Conservation (phyloP, 2,797 vertebrate genomes). For the Hippocampus kuda region DNA sequence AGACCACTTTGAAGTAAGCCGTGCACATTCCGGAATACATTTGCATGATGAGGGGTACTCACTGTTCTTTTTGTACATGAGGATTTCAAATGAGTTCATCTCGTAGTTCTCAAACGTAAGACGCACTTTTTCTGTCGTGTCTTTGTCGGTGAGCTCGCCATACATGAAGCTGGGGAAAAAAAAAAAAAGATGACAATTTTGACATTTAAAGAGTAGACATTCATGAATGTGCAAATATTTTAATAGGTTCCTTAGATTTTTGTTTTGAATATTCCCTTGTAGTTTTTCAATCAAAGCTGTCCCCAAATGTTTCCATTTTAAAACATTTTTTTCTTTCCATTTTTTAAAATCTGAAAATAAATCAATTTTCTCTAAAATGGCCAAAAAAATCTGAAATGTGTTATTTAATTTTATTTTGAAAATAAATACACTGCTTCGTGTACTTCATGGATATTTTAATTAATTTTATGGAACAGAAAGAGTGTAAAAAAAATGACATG, state of each 20-base stretch:
- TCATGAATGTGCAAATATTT: neutral
- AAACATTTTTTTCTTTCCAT: neutral
- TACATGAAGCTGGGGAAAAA: slow-evolving; percentile 91
- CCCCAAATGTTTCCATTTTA: neutral
- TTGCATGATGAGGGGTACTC: slow-evolving; percentile 69
- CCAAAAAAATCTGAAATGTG: no score
- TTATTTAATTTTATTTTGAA: no score
- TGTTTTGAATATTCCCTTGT: neutral
- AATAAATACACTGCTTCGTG: no score
- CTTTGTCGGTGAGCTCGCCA: slow-evolving; percentile 97
- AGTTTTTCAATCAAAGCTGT: neutral
- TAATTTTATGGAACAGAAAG: no score
- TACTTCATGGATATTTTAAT: no score
- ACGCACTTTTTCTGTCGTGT: slow-evolving; percentile 91
- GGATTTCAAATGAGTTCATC: slow-evolving; percentile 98
- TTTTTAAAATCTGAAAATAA: neutral
- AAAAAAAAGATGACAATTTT: slow-evolving; percentile 1
- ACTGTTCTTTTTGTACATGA: slow-evolving; percentile 99
- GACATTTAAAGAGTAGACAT: neutral
- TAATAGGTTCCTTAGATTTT: neutral
- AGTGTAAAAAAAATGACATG: no score
- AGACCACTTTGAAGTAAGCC: slow-evolving; percentile 44
- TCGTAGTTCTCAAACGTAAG: slow-evolving; percentile 98
- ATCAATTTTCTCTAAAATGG: neutral
- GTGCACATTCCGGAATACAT: slow-evolving; percentile 47